Evolutionary conservation across 2,888 invertebrate species (phyloP).

Genomic region (Idaea straminata): DNA sequence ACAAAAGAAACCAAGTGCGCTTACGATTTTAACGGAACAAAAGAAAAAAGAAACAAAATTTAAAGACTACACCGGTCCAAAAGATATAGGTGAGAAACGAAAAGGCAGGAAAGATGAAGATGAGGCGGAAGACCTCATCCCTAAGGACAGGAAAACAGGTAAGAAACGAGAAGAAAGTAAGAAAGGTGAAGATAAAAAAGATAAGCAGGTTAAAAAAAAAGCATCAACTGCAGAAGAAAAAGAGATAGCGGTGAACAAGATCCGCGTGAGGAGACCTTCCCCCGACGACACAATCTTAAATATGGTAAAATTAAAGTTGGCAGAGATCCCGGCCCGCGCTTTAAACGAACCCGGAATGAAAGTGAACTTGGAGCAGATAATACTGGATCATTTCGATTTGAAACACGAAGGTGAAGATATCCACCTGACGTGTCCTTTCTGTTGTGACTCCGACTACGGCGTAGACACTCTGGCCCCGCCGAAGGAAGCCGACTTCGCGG

Average conservation of each 20-base stretch:
- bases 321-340: neutral
- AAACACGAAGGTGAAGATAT: neutral
- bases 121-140: neutral
- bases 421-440: neutral
- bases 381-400: neutral
- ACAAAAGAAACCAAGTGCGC: neutral
- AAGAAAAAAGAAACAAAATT: neutral
- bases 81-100: neutral
- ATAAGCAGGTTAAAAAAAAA: neutral
- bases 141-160: neutral
- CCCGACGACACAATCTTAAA: neutral
- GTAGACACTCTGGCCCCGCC: neutral
- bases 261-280: neutral
- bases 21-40: neutral
- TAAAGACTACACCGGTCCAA: neutral
- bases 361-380: neutral
- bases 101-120: neutral
- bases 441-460: neutral
- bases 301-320: neutral
- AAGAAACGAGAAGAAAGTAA: neutral
- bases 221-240: neutral
- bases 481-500: neutral
- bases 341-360: neutral
- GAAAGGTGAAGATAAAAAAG: neutral
- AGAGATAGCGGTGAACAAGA: neutral